Conservation (phyloP, 2,797 vertebrate species). For the Acanthurus tractus region DNA sequence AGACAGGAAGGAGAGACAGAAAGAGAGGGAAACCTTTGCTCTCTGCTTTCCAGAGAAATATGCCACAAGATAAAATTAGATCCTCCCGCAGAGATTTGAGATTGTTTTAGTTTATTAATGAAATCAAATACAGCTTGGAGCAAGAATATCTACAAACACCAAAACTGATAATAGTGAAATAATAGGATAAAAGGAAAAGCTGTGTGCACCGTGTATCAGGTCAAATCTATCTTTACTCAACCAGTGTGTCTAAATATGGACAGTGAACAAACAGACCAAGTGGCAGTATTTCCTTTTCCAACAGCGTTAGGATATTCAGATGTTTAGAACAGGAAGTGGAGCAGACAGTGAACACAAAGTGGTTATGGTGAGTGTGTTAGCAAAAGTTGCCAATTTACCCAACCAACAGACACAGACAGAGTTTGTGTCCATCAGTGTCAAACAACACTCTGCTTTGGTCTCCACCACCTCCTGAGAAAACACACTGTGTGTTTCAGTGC, state of each 20-base stretch:
- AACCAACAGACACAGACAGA: background rate
- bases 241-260: constrained; percentile 28
- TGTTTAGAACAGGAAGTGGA: constrained; percentile 9
- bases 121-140: constrained; percentile 54
- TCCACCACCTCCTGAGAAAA: background rate
- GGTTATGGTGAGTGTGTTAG: background rate
- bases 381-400: background rate
- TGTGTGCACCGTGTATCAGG: constrained; percentile 9
- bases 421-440: background rate
- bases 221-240: constrained; percentile 45
- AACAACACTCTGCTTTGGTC: background rate
- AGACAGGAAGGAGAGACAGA: constrained; percentile 51
- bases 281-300: background rate
- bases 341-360: background rate
- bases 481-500: background rate
- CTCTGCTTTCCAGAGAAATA: constrained; percentile 55
- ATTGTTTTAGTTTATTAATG: constrained; percentile 61
- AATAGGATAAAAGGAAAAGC: constrained; percentile 26
- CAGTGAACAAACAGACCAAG: constrained; percentile 18
- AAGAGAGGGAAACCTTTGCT: constrained; percentile 55
- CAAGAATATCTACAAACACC: constrained; percentile 52
- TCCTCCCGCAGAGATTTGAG: constrained; percentile 40
- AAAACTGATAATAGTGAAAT: constrained; percentile 38
- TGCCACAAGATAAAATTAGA: constrained; percentile 62
- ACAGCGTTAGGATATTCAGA: constrained; percentile 3